These are phyloP conservation scores for Acanthoscelides obtectus DNA, from an alignment of 2,888 invertebrate species.

Conservation along the genomic window DNA sequence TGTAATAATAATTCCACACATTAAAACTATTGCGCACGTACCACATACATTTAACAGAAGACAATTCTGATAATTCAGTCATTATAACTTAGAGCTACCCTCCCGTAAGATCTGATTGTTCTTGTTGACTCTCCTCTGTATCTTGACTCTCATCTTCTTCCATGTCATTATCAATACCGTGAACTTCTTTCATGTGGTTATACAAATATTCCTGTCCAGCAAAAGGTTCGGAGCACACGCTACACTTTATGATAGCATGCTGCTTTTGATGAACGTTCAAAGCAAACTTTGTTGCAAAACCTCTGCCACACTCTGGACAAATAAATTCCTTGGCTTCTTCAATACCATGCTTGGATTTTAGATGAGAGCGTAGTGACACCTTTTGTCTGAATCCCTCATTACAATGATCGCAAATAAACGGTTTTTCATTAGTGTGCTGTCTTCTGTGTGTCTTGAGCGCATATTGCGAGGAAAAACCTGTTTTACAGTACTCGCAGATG, in stretches of 20 bases:
- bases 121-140: too few relatives aligned
- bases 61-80: too few relatives aligned
- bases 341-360: conserved; percentile 35
- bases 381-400: conserved; percentile 32
- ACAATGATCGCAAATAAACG: conserved; percentile 29
- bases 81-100: too few relatives aligned
- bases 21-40: too few relatives aligned
- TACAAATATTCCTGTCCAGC: conserved; percentile 25
- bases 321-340: conserved; percentile 27
- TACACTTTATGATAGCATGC: conserved; percentile 25
- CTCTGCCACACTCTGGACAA: conserved; percentile 32
- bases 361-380: conserved; percentile 33
- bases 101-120: too few relatives aligned
- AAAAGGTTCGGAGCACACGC: conserved; percentile 26
- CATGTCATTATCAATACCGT: conserved; percentile 10
- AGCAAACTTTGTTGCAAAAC: conserved; percentile 29
- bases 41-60: too few relatives aligned
- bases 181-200: conserved; percentile 19
- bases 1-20: too few relatives aligned
- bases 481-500: conserved; percentile 29
- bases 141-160: not conserved
- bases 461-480: conserved; percentile 30
- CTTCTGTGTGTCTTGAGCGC: conserved; percentile 30
- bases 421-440: conserved; percentile 33
- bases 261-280: conserved; percentile 31